Evolutionary conservation across 2,113 vertebrate species (phyloP).

Genomic region (Boleophthalmus pectinirostris): DNA sequence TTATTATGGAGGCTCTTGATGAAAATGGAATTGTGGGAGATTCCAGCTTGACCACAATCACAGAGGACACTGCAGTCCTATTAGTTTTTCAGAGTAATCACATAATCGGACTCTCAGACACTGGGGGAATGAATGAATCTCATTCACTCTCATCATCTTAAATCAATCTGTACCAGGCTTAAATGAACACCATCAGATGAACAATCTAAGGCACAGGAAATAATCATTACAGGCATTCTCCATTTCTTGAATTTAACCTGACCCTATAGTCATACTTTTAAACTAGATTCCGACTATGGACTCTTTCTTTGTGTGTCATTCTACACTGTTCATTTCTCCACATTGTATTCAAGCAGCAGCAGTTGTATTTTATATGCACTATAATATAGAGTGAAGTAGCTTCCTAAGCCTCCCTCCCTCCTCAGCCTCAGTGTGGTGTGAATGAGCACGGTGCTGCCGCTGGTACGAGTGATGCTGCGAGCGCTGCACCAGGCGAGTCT

Average conservation of each 20-base stretch:
- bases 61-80: constrained; percentile 48
- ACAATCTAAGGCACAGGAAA: constrained; percentile 39
- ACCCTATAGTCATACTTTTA: neutral
- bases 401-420: neutral
- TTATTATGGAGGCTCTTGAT: constrained; percentile 36
- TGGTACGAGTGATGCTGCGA: constrained; percentile 52
- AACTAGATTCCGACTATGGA: neutral
- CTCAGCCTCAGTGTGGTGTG: constrained; percentile 10
- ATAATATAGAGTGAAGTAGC: neutral
- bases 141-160: constrained; percentile 57
- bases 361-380: neutral
- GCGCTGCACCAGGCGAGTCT: constrained; percentile 51
- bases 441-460: constrained; percentile 36
- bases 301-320: neutral
- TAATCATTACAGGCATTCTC: constrained; percentile 38
- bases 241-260: constrained; percentile 15
- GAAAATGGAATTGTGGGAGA: constrained; percentile 39
- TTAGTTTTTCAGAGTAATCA: constrained; percentile 59
- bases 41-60: constrained; percentile 63
- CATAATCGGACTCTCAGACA: constrained; percentile 62
- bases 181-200: constrained; percentile 43
- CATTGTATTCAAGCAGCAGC: neutral
- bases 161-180: constrained; percentile 54
- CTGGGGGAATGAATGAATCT: constrained; percentile 59
- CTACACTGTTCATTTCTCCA: neutral